phyloP scores from a whole-genome alignment of 2,888 invertebrate species.

The Oligia latruncula region DNA sequence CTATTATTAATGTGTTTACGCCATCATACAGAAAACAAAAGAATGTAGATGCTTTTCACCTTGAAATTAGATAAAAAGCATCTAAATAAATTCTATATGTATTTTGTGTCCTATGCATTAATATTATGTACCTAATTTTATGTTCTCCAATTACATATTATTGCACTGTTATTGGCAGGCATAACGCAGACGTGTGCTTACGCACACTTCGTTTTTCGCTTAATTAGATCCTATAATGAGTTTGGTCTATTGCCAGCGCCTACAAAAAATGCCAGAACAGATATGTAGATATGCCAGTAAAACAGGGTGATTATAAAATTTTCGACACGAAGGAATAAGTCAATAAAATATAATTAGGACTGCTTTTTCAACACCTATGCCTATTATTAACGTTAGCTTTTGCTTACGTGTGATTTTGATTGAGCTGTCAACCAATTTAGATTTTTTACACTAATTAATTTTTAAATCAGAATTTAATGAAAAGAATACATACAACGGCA shows the following conservation, averaged over 20 bases:
- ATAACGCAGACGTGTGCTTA: not conserved
- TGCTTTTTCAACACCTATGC: not conserved
- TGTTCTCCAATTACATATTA: not conserved
- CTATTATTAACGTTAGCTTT: not conserved
- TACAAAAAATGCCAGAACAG: not conserved
- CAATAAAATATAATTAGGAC: not conserved
- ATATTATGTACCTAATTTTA: not conserved
- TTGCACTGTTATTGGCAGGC: not conserved
- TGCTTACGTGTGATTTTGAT: not conserved
- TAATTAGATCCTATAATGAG: slow-evolving; percentile 28
- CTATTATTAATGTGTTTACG: not conserved
- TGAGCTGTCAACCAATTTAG: not conserved
- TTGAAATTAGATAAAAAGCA: not conserved
- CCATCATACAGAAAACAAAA: not conserved
- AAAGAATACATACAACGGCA: not conserved
- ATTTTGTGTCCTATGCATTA: too few relatives aligned
- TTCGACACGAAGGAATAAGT: not conserved
- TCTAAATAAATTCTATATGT: too few relatives aligned
- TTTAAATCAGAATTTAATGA: not conserved
- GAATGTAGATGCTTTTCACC: not conserved
- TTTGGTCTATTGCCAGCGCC: not conserved
- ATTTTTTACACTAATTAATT: not conserved
- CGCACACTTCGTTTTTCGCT: not conserved
- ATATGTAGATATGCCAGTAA: slow-evolving; percentile 12
- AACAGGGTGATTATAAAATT: slow-evolving; percentile 27